Evolutionary conservation across 2,888 invertebrate genomes (phyloP), one percentile per base, ranked within the genome.

Genomic region (Conus canariensis): DNA sequence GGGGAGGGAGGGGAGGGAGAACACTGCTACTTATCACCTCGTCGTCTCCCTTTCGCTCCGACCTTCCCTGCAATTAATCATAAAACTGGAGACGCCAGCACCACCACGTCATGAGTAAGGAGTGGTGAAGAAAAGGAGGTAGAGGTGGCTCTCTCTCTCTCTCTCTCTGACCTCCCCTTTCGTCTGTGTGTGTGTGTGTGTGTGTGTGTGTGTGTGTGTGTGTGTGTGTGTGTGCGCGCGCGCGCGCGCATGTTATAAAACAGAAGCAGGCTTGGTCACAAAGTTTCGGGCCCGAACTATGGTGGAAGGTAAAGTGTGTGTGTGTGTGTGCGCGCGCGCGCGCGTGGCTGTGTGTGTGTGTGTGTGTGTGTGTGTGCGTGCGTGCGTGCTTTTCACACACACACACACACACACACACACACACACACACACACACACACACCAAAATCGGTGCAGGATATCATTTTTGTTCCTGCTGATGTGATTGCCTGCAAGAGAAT

Each of bases 1-100:
- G 70, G 80, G 82, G 19, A 3, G 22, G 22, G 12, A 58, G 30
- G 30, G 12, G 9, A 30, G 80, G 80, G 19, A 25, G 45, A 30
- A 80, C 9, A 83, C 12, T 45, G 19, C 45, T 22, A n/a, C 85
- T 86, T 67, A 86, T 45, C 67, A 86, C 67, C 86, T 86, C n/a
- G 45, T 25, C 67, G 64, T 25, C 67, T 67, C 64, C 25, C 19
- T n/a, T 77, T 56, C 87, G 25, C 25, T 14, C 77, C 77, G 77
- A 67, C 58, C 74, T 87, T 74, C 88, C 74, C 58, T n/a, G 88
- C 80, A 88, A 88, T 88, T 88, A 88, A 88, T 88, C 88, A 88
- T 88, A 88, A 88, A 88, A 88, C 60, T 88, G 74, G 82, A 88
- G 88, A 77, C 88, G 88, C 12, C 88, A n/a, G 77, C 9, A 77